Evolutionary conservation across 2,113 vertebrate species (phyloP).

Genomic region (Falcunculus frontatus): DNA sequence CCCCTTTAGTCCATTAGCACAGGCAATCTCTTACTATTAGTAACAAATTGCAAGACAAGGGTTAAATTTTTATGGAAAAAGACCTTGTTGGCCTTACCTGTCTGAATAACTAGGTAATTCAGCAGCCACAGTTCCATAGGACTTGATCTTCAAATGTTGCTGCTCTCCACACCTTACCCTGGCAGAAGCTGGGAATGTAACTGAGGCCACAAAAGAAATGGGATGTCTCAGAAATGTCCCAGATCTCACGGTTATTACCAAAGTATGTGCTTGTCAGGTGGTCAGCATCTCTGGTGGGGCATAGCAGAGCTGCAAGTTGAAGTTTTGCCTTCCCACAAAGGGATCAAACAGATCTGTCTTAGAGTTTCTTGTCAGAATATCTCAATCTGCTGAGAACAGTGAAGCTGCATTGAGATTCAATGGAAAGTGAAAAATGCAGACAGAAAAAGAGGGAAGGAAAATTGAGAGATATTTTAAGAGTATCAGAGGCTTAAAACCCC

Average conservation of each 20-base stretch:
- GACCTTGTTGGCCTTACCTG: not conserved
- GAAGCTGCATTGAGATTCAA: not conserved
- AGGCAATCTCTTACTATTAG: not conserved
- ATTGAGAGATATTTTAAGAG: not conserved
- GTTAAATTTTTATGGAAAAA: not conserved
- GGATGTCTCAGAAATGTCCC: not conserved
- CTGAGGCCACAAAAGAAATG: not conserved
- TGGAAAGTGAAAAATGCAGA: not conserved
- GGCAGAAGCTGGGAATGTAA: not conserved
- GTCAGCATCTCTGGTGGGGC: not conserved
- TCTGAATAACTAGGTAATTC: not conserved
- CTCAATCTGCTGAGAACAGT: not conserved
- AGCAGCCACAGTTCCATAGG: not conserved
- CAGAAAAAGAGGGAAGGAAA: not conserved
- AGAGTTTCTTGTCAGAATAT: not conserved
- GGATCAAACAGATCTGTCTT: not conserved
- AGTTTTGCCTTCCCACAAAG: not conserved
- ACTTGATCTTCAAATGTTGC: not conserved
- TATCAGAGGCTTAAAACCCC: not conserved
- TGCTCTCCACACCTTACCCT: not conserved
- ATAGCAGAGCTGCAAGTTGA: not conserved
- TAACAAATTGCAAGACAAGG: not conserved
- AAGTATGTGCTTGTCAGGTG: not conserved
- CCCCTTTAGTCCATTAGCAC: not conserved
- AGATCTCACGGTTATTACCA: not conserved